A percentile compares a stretch with the other conserved stretches of the same genome.
These are phyloP conservation scores for Ctenomys sociabilis DNA, from an alignment of 2,113 vertebrate species.

Conservation along the genomic window DNA sequence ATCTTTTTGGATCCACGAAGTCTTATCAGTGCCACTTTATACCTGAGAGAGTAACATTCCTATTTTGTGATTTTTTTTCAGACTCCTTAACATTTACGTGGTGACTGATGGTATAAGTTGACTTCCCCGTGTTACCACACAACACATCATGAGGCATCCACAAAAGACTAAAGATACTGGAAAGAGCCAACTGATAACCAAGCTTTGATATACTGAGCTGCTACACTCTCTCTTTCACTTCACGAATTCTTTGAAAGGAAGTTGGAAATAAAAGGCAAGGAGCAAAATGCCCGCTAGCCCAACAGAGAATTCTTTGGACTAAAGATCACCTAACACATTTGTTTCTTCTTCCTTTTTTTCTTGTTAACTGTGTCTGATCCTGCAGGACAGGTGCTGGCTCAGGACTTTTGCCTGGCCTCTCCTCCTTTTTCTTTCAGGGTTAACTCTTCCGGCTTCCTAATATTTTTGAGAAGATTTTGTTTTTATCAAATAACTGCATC, in stretches of 20 bases:
- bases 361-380: slow-evolving; percentile 84
- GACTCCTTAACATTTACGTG: slow-evolving; percentile 63
- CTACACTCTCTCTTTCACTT: slow-evolving; percentile 83
- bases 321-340: slow-evolving; percentile 88
- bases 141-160: slow-evolving; percentile 82
- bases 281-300: slow-evolving; percentile 85
- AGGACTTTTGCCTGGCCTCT: slow-evolving; percentile 62
- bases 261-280: slow-evolving; percentile 86
- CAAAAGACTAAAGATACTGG: slow-evolving; percentile 85
- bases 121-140: slow-evolving; percentile 79
- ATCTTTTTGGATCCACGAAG: slow-evolving; percentile 67
- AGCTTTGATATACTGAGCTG: slow-evolving; percentile 82
- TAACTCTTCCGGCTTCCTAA: slow-evolving; percentile 70
- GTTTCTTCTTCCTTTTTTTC: slow-evolving; percentile 82
- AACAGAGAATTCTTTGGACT: slow-evolving; percentile 83
- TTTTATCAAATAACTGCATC: neutral
- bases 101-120: slow-evolving; percentile 78
- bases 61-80: slow-evolving; percentile 59
- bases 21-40: slow-evolving; percentile 79
- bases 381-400: slow-evolving; percentile 76
- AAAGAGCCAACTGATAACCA: slow-evolving; percentile 83
- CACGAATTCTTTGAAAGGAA: slow-evolving; percentile 84
- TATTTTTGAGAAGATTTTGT: neutral
- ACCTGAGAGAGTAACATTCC: slow-evolving; percentile 72
- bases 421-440: slow-evolving; percentile 65